Conservation (phyloP, 2,797 vertebrate genomes). For the Notolabrus celidotus region DNA sequence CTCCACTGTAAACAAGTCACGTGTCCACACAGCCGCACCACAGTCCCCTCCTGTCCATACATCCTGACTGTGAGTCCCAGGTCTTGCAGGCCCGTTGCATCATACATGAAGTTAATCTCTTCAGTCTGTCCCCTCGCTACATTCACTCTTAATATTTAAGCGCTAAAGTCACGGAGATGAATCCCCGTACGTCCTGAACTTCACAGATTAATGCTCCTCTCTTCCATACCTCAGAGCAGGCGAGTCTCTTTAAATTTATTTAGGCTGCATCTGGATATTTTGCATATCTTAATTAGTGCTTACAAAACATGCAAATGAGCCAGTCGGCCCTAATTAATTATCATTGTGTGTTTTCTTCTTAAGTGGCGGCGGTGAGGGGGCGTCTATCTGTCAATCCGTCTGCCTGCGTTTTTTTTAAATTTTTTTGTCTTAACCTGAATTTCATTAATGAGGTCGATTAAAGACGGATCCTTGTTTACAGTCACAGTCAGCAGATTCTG, state of each 20-base stretch:
- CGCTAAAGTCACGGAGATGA: slow-evolving; percentile 42
- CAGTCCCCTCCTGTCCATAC: slow-evolving; percentile 13
- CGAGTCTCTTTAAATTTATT: slow-evolving; percentile 31
- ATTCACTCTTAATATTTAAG: slow-evolving; percentile 21
- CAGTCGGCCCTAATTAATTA: slow-evolving; percentile 49
- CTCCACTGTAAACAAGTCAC: no score
- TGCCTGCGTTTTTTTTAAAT: neutral
- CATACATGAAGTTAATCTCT: slow-evolving; percentile 31
- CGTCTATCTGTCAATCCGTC: slow-evolving; percentile 2
- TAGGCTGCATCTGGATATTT: slow-evolving; percentile 59
- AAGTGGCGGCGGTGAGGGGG: slow-evolving; percentile 27
- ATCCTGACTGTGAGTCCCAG: slow-evolving; percentile 4
- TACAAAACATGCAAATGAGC: slow-evolving; percentile 69
- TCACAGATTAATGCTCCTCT: slow-evolving; percentile 27
- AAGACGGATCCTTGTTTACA: slow-evolving; percentile 1
- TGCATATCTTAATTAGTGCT: slow-evolving; percentile 74
- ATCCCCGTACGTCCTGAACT: neutral
- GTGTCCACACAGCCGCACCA: no score
- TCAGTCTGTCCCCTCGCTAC: slow-evolving; percentile 23
- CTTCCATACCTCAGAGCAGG: slow-evolving; percentile 13
- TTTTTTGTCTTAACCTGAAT: slow-evolving; percentile 40
- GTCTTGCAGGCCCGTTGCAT: slow-evolving; percentile 49
- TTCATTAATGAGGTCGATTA: slow-evolving; percentile 48
- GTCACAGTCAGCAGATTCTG: slow-evolving; percentile 7
- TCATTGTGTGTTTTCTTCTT: slow-evolving; percentile 48